A percentile compares a stretch with the other conserved stretches of the same genome.
phyloP scores from a whole-genome alignment of 2,888 invertebrate species.

The Sthenelais limicola region DNA sequence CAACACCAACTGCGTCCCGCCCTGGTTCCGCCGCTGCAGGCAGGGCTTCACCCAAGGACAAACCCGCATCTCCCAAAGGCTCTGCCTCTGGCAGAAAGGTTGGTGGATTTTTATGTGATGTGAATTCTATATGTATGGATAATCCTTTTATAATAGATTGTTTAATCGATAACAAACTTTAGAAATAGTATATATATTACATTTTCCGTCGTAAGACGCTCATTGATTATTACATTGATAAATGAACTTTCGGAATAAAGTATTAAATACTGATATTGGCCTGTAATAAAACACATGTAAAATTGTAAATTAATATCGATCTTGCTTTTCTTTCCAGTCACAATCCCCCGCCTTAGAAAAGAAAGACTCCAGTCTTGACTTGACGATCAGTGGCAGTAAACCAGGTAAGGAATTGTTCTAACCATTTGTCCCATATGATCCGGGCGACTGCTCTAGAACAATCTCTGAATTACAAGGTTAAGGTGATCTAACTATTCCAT shows the following conservation, averaged over 20 bases:
- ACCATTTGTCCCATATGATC: too few species aligned
- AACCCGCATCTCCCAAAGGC: background rate
- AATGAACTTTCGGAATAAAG: too few species aligned
- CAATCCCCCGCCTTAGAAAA: slow-evolving; percentile 7
- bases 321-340: slow-evolving; percentile 9
- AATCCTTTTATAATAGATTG: background rate
- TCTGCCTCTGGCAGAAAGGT: slow-evolving; percentile 15
- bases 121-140: background rate
- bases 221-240: too few species aligned
- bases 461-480: too few species aligned
- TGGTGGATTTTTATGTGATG: background rate
- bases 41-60: background rate
- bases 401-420: slow-evolving; percentile 1
- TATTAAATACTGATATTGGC: too few species aligned
- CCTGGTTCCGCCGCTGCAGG: slow-evolving; percentile 16
- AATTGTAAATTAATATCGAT: too few species aligned
- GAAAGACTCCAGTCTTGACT: slow-evolving; percentile 8
- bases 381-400: background rate
- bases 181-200: background rate
- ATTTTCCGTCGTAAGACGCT: too few species aligned
- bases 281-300: too few species aligned
- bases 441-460: too few species aligned
- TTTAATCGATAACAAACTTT: background rate
- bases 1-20: slow-evolving; percentile 7
- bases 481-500: too few species aligned